Base-by-base conservation (phyloP, 2,888 invertebrate species). In the Marronus borbonicus region DNA sequence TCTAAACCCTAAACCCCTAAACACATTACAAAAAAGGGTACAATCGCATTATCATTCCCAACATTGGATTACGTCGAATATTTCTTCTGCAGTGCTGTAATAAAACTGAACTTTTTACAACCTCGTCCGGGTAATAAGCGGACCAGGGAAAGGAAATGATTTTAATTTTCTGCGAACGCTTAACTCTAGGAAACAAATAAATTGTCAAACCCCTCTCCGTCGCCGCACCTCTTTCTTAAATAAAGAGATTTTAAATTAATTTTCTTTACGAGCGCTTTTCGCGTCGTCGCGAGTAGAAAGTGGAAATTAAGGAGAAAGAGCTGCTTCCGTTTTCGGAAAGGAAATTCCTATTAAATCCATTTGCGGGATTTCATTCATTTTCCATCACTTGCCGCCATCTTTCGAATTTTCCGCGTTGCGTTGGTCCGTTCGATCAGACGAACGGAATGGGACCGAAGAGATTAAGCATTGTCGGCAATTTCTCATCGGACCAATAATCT, bases 161-260 rank as follows among this genome's bases (percentile, higher is more conserved):
- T 58, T 58, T 17, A 58, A 58, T 58, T 58, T 17, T 17, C 58
- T 0, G 14, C 58, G n/a, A 20, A 7, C 17, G 5, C 24, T 60
- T 60, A 28, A 12, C 60, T 8, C 60, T 20, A 60, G 64, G 36
- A 64, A 64, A 64, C 65, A 65, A 65, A 36, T 65, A 65, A 65
- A 65, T 65, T 65, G 39, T 65, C 36, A 36, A 36, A 65, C 17
- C 5, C 55, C 5, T 58, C 55, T 20, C 17, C 12, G n/a, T 8
- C 20, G 24, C 55, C 20, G 20, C 55, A 20, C 20, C 55, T 17
- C 68, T 14, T 44, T 44, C 20, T 31, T n/a, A 66, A 76, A 55
- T 52, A 76, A 66, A 76, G 66, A 69, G 76, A 76, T 69, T 76
- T 68, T 60, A 76, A 76, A 68, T 69, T 76, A 76, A 76, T 69